phyloP scores from a whole-genome alignment of 1,140 invertebrate genomes.

The Zaprionus ghesquierei region DNA sequence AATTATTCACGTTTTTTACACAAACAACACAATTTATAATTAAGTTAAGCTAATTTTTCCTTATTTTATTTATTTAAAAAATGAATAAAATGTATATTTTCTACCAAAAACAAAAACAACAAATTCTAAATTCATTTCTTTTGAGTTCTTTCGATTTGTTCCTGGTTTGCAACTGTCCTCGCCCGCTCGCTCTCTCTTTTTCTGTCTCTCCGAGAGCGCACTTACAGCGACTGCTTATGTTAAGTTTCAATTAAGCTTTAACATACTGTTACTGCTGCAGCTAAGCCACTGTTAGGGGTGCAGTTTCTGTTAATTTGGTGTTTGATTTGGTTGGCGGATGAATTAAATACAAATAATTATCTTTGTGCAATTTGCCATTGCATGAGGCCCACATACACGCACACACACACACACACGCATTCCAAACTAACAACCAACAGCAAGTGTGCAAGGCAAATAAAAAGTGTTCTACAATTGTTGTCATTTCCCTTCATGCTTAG shows the following conservation, averaged over 20 bases:
- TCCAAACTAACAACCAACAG: constrained; percentile 33
- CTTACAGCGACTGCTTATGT: constrained; percentile 7
- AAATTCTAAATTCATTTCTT: constrained; percentile 67
- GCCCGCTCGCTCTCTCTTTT: neutral
- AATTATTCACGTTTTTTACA: constrained; percentile 23
- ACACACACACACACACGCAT: constrained; percentile 32
- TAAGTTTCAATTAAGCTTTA: constrained; percentile 5
- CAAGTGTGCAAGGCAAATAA: constrained; percentile 26
- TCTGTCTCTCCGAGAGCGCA: neutral
- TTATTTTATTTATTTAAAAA: constrained; percentile 77
- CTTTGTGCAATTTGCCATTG: constrained; percentile 30
- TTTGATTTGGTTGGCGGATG: neutral
- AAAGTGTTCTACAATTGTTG: constrained; percentile 44
- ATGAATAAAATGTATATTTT: constrained; percentile 71
- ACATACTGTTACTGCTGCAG: neutral
- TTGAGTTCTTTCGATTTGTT: constrained; percentile 26
- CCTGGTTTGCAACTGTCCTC: neutral
- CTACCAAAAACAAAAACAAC: constrained; percentile 49
- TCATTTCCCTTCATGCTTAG: constrained; percentile 54
- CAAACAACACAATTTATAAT: constrained; percentile 33
- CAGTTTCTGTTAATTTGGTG: neutral
- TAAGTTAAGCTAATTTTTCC: constrained; percentile 50
- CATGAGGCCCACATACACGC: constrained; percentile 28
- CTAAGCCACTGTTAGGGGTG: neutral
- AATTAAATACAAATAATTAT: neutral